Base-by-base conservation (phyloP, 2,113 vertebrate genomes). In the Limanda limanda region DNA sequence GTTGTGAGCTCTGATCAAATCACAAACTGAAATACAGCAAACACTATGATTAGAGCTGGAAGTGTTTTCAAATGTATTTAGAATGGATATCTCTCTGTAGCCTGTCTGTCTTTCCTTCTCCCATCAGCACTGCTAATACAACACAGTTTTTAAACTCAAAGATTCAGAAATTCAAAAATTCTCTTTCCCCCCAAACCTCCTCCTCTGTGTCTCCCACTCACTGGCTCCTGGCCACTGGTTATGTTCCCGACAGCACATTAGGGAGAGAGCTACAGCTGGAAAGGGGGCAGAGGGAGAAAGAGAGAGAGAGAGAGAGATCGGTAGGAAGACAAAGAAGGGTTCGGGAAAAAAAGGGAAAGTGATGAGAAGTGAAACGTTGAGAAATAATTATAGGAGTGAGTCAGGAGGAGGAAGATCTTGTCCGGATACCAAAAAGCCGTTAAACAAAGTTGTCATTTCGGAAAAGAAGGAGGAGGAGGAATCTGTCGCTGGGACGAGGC, bases 391-490 rank as follows among this genome's bases (percentile, higher is more conserved):
- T 11, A 13, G 24, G 72, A 68, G 54, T 23, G 45, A 69, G 79
- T 81, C 54, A 61, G 56, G 60, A 73, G 15, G 68, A 65, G 74
- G 42, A 37, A 71, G 56, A 78, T 76, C 23, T 65, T 65, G 70
- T 61, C 70, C 24, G 57, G 70, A 75, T 72, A 35, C 5, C 20
- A 78, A 57, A 31, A 24, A 42, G 64, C 77, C n/a, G 52, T 68
- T 83, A 81, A 86, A 86, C 72, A 81, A 84, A 89, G 83, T 84
- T 87, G 90, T 91, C 87, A 85, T 21, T 74, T 68, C 66, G 25
- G 11, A 71, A 74, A 74, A 68, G 58, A 56, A 69, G 74, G 73
- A 81, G 40, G 61, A 48, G 80, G 79, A 71, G 68, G 80, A 74
- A 87, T 58, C 85, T 82, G 82, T 86, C 64, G 8, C 70, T 13